phyloP scores from a whole-genome alignment of 2,113 vertebrate species.

The Perca flavescens region DNA sequence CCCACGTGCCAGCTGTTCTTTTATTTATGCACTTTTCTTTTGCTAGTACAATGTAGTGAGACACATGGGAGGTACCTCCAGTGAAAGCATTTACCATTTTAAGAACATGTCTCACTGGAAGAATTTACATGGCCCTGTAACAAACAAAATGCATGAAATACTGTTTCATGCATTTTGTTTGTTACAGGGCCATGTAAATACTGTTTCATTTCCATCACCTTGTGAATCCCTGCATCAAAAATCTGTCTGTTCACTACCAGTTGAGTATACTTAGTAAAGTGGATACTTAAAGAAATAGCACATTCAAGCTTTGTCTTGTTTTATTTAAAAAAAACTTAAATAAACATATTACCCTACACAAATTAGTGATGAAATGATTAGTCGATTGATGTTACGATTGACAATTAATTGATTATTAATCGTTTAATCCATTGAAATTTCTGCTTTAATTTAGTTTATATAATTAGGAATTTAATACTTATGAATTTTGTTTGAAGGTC shows the following conservation, averaged over 20 bases:
- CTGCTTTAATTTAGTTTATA: not conserved
- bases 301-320: not conserved
- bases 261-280: not conserved
- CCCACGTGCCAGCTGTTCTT: conserved; percentile 64
- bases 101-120: not conserved
- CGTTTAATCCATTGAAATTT: not conserved
- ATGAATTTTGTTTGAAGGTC: not conserved
- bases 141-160: not conserved
- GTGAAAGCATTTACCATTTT: conserved; percentile 10
- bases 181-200: too few species aligned
- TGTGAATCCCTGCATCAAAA: not conserved
- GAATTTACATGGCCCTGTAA: not conserved
- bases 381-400: not conserved
- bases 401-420: not conserved
- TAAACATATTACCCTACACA: not conserved
- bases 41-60: conserved; percentile 1
- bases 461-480: not conserved
- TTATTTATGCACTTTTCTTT: conserved; percentile 51
- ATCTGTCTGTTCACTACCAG: not conserved
- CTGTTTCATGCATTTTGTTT: too few species aligned
- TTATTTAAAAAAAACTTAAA: not conserved
- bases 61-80: not conserved
- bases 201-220: not conserved
- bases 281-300: not conserved
- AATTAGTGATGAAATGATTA: not conserved